These are phyloP conservation scores for Amyelois transitella DNA, from an alignment of 1,140 invertebrate species.

Conservation along the genomic window DNA sequence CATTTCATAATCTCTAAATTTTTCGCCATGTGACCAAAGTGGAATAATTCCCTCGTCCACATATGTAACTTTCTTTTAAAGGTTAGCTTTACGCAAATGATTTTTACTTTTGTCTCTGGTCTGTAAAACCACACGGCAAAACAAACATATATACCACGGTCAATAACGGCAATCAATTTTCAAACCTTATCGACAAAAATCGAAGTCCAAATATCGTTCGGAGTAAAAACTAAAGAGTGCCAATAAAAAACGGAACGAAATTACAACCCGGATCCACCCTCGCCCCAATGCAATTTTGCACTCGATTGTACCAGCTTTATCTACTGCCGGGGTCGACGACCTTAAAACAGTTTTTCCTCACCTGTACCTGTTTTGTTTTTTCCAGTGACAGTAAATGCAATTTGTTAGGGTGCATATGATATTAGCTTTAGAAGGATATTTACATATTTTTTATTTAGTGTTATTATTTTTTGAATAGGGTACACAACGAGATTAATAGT, in stretches of 20 bases:
- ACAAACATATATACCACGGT: too few relatives aligned
- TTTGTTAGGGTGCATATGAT: neutral
- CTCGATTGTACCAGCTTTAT: conserved; percentile 1
- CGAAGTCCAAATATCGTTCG: neutral
- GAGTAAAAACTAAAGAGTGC: neutral
- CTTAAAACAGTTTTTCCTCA: conserved; percentile 2
- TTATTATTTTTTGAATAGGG: too few relatives aligned
- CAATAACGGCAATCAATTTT: too few relatives aligned
- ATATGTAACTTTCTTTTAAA: too few relatives aligned
- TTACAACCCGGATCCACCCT: conserved; percentile 1
- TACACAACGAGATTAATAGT: too few relatives aligned
- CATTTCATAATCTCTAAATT: too few relatives aligned
- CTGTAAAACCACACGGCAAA: too few relatives aligned
- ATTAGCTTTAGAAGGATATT: neutral
- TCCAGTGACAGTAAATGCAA: neutral
- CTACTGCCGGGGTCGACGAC: neutral
- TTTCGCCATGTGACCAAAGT: too few relatives aligned
- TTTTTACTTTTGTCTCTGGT: too few relatives aligned
- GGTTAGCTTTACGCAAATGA: too few relatives aligned
- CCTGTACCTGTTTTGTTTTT: conserved; percentile 1
- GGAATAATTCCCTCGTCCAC: too few relatives aligned
- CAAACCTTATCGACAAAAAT: neutral
- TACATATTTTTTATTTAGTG: too few relatives aligned
- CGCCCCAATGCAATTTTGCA: conserved; percentile 11
- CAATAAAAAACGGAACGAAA: conserved; percentile 8